phyloP scores from a whole-genome alignment of 2,797 vertebrate genomes.

The Halcyon badia region DNA sequence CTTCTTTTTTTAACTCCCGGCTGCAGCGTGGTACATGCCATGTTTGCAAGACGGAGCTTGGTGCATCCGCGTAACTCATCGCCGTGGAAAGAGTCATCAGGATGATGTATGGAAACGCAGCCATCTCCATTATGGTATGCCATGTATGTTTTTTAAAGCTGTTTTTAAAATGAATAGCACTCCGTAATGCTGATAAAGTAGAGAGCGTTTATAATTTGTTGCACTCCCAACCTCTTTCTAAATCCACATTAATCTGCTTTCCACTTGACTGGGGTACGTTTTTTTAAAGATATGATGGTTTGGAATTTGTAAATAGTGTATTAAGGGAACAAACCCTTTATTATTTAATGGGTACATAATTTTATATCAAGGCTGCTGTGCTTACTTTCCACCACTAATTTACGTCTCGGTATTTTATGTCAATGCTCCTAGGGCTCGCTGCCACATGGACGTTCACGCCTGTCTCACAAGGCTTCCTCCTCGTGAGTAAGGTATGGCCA shows the following conservation, averaged over 20 bases:
- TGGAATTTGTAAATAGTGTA: constrained; percentile 45
- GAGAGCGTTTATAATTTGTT: constrained; percentile 62
- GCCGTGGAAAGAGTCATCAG: constrained; percentile 45
- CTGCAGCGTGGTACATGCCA: not conserved
- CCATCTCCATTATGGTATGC: constrained; percentile 67
- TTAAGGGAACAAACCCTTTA: not conserved
- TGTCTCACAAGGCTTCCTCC: not conserved
- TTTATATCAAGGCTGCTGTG: not conserved
- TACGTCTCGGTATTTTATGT: not conserved
- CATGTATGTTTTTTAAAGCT: constrained; percentile 71
- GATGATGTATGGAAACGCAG: constrained; percentile 53
- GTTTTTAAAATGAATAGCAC: constrained; percentile 75
- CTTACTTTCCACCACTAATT: not conserved
- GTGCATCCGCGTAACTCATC: not conserved
- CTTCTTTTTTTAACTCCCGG: not conserved
- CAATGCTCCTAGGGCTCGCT: not conserved
- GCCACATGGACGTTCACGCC: not conserved
- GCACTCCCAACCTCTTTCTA: constrained; percentile 21
- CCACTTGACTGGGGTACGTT: constrained; percentile 4
- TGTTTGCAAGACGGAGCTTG: not conserved
- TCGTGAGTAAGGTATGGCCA: rapidly evolving
- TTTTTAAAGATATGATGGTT: not conserved
- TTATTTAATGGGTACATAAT: constrained; percentile 8
- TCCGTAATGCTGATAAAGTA: constrained; percentile 66
- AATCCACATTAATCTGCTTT: constrained; percentile 45